Conservation (phyloP, 2,888 invertebrate genomes). For the Sarcophaga variegata region DNA sequence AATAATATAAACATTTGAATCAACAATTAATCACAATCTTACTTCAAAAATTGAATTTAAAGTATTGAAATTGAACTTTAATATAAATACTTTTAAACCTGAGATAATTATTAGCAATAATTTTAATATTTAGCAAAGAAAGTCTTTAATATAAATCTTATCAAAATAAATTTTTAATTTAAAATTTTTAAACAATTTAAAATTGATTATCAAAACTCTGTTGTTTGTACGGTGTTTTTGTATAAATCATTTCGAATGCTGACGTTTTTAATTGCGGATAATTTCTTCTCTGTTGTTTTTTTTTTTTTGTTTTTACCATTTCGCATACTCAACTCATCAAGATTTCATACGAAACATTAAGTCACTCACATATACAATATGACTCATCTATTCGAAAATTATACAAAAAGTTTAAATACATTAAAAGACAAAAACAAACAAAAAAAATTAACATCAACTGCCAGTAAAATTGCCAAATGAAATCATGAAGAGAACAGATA, state of each 20-base stretch:
- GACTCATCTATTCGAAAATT: conserved; percentile 72
- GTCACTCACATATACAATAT: conserved; percentile 69
- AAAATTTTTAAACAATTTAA: conserved; percentile 15
- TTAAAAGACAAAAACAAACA: background rate
- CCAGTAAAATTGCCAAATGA: conserved; percentile 46
- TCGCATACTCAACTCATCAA: conserved; percentile 73
- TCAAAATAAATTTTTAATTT: background rate
- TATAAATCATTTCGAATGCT: conserved; percentile 33
- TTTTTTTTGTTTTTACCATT: conserved; percentile 55
- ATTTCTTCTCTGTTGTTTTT: conserved; percentile 18
- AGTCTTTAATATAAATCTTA: too few relatives aligned
- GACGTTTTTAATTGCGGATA: conserved; percentile 37
- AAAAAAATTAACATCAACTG: conserved; percentile 40
- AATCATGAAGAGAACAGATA: conserved; percentile 10
- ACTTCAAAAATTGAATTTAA: too few relatives aligned
- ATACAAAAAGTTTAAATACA: conserved; percentile 39
- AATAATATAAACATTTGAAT: too few relatives aligned
- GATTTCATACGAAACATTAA: conserved; percentile 75
- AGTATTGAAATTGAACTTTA: too few relatives aligned
- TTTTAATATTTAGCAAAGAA: too few relatives aligned
- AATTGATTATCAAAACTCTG: conserved; percentile 70
- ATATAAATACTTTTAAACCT: too few relatives aligned
- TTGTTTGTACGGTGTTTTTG: conserved; percentile 42
- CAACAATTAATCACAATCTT: too few relatives aligned
- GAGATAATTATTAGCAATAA: too few relatives aligned